Evolutionary conservation across 2,797 vertebrate species (phyloP).

Genomic region (Cryptoprocta ferox): DNA sequence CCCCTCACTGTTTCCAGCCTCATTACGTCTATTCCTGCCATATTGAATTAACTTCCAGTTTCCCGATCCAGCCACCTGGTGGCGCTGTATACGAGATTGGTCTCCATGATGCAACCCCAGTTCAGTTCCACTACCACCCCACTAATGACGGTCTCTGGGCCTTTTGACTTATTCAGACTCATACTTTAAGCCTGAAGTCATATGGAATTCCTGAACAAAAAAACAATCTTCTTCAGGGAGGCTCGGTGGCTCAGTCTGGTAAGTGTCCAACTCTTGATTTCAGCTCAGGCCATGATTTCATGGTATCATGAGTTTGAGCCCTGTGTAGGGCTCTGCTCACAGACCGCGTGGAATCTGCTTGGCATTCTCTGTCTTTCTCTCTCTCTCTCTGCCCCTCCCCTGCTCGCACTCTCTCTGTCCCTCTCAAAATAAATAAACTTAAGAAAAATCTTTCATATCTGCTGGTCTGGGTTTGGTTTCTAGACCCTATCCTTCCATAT

Average conservation of each 20-base stretch:
- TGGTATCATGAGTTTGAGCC: too few relatives aligned
- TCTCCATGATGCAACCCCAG: not conserved
- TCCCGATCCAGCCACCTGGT: not conserved
- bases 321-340: too few relatives aligned
- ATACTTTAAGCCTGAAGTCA: not conserved
- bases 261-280: too few relatives aligned
- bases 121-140: not conserved
- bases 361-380: too few relatives aligned
- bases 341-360: too few relatives aligned
- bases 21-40: not conserved
- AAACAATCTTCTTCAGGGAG: not conserved
- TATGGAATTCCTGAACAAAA: not conserved
- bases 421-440: too few relatives aligned
- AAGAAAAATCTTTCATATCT: not conserved
- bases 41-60: not conserved
- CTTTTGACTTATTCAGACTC: not conserved
- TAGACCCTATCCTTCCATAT: not conserved
- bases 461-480: not conserved
- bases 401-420: too few relatives aligned
- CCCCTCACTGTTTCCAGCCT: not conserved
- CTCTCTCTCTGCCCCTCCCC: too few relatives aligned
- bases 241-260: too few relatives aligned
- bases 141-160: too few relatives aligned
- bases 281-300: too few relatives aligned
- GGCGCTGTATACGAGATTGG: rapidly evolving